Conservation (phyloP, 2,113 vertebrate species). For the Camelus dromedarius region DNA sequence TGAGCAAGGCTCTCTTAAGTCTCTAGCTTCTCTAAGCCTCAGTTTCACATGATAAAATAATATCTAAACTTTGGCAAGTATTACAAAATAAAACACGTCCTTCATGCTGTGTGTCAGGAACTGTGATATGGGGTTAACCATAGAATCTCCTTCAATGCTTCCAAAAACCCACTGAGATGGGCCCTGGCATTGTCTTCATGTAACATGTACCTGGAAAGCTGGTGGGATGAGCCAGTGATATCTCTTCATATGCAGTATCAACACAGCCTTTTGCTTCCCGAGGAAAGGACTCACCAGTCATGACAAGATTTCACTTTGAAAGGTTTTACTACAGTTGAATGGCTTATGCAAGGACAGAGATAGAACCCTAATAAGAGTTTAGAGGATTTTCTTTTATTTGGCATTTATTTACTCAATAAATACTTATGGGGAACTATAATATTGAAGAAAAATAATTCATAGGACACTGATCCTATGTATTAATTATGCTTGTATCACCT, state of each 20-base stretch:
- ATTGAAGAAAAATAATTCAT: constrained; percentile 3
- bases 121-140: background rate
- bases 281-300: background rate
- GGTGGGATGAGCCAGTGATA: background rate
- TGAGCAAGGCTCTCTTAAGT: background rate
- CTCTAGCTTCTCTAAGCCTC: background rate
- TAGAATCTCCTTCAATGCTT: background rate
- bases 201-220: background rate
- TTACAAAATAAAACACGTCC: background rate
- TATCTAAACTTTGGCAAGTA: background rate
- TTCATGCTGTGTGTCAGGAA: background rate
- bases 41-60: background rate
- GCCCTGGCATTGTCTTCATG: background rate
- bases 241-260: background rate
- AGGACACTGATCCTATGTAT: background rate
- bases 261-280: background rate
- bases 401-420: background rate
- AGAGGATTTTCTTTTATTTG: background rate
- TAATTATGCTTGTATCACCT: background rate
- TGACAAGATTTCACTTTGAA: background rate
- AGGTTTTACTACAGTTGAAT: background rate
- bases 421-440: background rate
- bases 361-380: background rate
- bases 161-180: background rate
- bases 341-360: background rate